Percentiles rank a stretch among this genome's conserved stretches.
phyloP scores from a whole-genome alignment of 1,140 invertebrate species.

The Tetramorium parvispinum region DNA sequence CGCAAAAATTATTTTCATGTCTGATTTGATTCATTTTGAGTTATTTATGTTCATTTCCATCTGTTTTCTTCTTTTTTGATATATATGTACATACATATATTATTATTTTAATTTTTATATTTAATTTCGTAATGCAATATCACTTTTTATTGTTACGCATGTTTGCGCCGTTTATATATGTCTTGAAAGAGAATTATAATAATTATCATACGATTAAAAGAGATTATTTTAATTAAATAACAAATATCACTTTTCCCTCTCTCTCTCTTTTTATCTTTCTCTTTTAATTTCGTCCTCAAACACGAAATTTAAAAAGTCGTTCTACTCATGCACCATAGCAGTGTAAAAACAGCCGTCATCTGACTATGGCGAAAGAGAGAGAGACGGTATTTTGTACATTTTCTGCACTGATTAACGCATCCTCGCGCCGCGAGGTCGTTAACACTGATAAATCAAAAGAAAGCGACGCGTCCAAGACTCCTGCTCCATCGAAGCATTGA shows the following conservation, averaged over 20 bases:
- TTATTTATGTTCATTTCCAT: neutral
- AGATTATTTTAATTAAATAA: constrained; percentile 6
- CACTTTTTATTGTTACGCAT: neutral
- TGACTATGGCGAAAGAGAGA: constrained; percentile 57
- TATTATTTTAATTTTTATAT: neutral
- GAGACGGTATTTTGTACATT: constrained; percentile 56
- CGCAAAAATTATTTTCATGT: neutral
- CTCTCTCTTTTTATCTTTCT: neutral
- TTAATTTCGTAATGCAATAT: neutral
- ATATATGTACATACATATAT: neutral
- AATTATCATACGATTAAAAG: neutral
- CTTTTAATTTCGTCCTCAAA: neutral
- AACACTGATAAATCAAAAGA: constrained; percentile 66
- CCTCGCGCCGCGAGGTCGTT: constrained; percentile 58
- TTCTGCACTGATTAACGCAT: constrained; percentile 69
- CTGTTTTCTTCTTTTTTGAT: neutral
- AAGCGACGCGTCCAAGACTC: constrained; percentile 40
- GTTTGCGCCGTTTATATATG: constrained; percentile 11
- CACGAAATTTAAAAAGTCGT: constrained; percentile 6
- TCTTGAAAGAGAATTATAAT: neutral
- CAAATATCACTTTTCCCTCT: neutral
- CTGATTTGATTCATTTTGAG: neutral
- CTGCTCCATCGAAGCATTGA: constrained; percentile 32
- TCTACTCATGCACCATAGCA: neutral
- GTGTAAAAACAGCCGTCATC: constrained; percentile 48